These are phyloP conservation scores for Xyrichtys novacula DNA, from an alignment of 2,797 vertebrate species.

Conservation along the genomic window DNA sequence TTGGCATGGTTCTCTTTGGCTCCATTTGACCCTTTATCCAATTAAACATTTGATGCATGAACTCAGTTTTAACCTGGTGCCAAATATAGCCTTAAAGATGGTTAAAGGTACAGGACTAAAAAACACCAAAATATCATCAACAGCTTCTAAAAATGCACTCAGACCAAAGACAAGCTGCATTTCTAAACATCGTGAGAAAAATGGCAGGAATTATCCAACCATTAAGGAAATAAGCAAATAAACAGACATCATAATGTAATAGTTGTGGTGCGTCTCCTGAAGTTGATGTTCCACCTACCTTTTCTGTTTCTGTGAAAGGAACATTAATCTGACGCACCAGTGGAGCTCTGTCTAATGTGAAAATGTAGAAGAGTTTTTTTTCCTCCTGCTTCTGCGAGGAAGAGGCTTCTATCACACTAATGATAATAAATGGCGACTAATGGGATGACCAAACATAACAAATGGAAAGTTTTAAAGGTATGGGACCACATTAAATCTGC, in stretches of 20 bases:
- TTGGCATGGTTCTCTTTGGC: too few relatives aligned
- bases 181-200: constrained; percentile 45
- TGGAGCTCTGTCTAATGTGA: constrained; percentile 89
- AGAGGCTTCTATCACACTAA: constrained; percentile 94
- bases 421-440: constrained; percentile 99
- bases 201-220: constrained; percentile 55
- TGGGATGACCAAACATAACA: constrained; percentile 99
- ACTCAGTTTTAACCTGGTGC: constrained; percentile 42
- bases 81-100: constrained; percentile 40
- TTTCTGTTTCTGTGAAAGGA: constrained; percentile 75
- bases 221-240: constrained; percentile 69
- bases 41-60: constrained; percentile 38
- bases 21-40: too few relatives aligned
- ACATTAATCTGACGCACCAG: constrained; percentile 82
- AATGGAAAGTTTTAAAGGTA: constrained; percentile 99
- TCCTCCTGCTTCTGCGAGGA: constrained; percentile 87
- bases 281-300: constrained; percentile 77
- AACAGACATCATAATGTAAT: constrained; percentile 72
- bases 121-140: constrained; percentile 49
- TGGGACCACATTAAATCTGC: constrained; percentile 93
- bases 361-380: constrained; percentile 84
- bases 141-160: constrained; percentile 51
- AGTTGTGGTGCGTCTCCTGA: constrained; percentile 63
- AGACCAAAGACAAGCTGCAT: constrained; percentile 34
- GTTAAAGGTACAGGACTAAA: constrained; percentile 13